Conservation (phyloP, 2,113 vertebrate species). For the Melanotaenia duboulayi region DNA sequence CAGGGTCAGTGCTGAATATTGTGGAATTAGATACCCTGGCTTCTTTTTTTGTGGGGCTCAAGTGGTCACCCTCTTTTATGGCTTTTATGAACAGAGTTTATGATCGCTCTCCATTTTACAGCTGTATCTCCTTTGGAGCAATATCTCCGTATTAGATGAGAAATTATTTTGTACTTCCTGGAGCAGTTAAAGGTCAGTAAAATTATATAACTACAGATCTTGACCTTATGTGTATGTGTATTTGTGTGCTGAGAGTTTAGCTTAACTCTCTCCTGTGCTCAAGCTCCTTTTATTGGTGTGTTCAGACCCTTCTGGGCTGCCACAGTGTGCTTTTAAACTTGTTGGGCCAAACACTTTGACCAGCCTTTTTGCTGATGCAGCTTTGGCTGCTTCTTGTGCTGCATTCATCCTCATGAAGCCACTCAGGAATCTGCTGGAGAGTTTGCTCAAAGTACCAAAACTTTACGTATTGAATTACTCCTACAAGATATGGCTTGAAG, state of each 20-base stretch:
- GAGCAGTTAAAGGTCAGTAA: slow-evolving; percentile 72
- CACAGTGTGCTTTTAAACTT: slow-evolving; percentile 46
- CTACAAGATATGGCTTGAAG: slow-evolving; percentile 15
- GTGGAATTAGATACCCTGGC: slow-evolving; percentile 34
- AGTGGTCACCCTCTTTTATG: slow-evolving; percentile 61
- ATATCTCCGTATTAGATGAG: slow-evolving; percentile 66
- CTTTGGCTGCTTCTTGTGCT: slow-evolving; percentile 30
- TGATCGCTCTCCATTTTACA: slow-evolving; percentile 65
- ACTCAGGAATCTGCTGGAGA: slow-evolving; percentile 28
- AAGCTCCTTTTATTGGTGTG: slow-evolving; percentile 47
- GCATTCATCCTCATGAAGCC: slow-evolving; percentile 58
- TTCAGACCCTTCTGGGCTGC: slow-evolving; percentile 32
- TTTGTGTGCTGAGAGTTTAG: slow-evolving; percentile 33
- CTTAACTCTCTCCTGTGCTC: slow-evolving; percentile 31
- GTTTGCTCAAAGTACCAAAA: slow-evolving; percentile 47
- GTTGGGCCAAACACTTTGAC: slow-evolving; percentile 52
- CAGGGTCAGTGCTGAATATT: slow-evolving; percentile 50
- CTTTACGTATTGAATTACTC: slow-evolving; percentile 39
- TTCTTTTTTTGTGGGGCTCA: slow-evolving; percentile 46
- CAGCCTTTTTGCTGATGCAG: slow-evolving; percentile 56
- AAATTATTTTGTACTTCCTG: slow-evolving; percentile 68
- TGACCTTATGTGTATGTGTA: slow-evolving; percentile 21
- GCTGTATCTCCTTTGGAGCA: slow-evolving; percentile 57
- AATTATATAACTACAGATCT: slow-evolving; percentile 57
- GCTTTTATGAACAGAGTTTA: slow-evolving; percentile 74